A percentile compares a stretch with the other conserved stretches of the same genome.
Evolutionary conservation across 1,140 invertebrate species (phyloP).

Genomic region (Sminthurinus signatus): DNA sequence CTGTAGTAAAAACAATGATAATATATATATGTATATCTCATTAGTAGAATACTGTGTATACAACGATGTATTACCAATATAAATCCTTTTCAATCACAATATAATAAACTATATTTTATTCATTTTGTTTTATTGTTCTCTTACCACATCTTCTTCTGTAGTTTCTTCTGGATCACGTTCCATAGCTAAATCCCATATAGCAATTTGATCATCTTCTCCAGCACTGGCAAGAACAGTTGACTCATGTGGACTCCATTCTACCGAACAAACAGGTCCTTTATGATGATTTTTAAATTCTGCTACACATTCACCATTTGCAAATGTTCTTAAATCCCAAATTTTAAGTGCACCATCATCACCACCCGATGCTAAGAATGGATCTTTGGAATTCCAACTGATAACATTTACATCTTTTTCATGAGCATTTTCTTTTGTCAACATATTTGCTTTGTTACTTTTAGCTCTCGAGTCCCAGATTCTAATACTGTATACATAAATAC

Average conservation of each 20-base stretch:
- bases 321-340: slow-evolving; percentile 92
- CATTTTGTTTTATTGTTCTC: too few relatives aligned
- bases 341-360: slow-evolving; percentile 93
- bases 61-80: too few relatives aligned
- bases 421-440: slow-evolving; percentile 77
- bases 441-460: slow-evolving; percentile 78
- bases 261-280: slow-evolving; percentile 80
- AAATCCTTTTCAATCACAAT: too few relatives aligned
- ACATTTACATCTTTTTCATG: slow-evolving; percentile 95
- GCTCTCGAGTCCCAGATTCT: slow-evolving; percentile 86
- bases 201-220: slow-evolving; percentile 92
- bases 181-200: slow-evolving; percentile 80
- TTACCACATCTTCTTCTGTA: slow-evolving; percentile 55
- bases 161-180: slow-evolving; percentile 47
- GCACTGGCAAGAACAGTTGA: slow-evolving; percentile 86
- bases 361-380: slow-evolving; percentile 84
- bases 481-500: slow-evolving; percentile 51
- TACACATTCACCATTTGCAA: slow-evolving; percentile 64
- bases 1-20: slow-evolving; percentile 10
- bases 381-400: slow-evolving; percentile 89
- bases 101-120: too few relatives aligned
- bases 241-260: slow-evolving; percentile 95
- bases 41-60: too few relatives aligned
- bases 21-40: background rate
- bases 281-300: slow-evolving; percentile 91